Base-by-base conservation (phyloP, 2,113 vertebrate species). In the Corapipo altera region DNA sequence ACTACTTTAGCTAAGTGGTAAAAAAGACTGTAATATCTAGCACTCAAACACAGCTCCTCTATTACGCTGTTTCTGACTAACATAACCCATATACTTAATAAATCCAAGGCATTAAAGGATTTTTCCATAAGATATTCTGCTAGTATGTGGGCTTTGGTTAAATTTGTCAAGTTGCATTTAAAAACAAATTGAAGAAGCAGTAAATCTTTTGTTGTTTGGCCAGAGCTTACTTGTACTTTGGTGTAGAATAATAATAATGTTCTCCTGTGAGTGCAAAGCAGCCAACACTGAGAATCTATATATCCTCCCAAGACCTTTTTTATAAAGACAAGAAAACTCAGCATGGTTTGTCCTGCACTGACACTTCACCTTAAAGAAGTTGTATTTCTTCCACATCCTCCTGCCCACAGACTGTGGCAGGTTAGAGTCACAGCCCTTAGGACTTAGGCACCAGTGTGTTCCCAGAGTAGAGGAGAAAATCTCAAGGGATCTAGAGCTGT, bases 41-140 rank as follows among this genome's bases (percentile, higher is more conserved):
- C 6, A 6, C 52, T 95, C 72, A 88, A 86, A 75, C 27, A 64
- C 55, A 94, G 39, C 41, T 94, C 30, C 27, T 95, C 72, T 93
- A 26, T 93, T 95, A 94, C 88, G 52, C 92, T 75, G 20, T 74
- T 95, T 88, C 91, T 94, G 73, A 95, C 88, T 97, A 95, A 89
- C 71, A 57, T 92, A 94, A 48, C 66, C 71, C 62, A 37, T 32
- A 62, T 61, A 92, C 91, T 95, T 96, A 85, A 95, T 97, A 97
- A 95, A 97, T 95, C 69, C 94, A 96, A 96, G 78, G 70, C 30
- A 9, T 96, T 93, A 70, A 94, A 92, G 66, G 49, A 44, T 79
- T 80, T 96, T 93, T 91, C 59, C 39, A 4, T 88, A 85, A 96
- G 86, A 84, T 85, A 81, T 89, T 87, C 69, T 89, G 81, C 92